Evolutionary conservation across 2,888 invertebrate genomes (phyloP), one percentile per base, ranked within the genome.

Genomic region (Girardia tigrina): DNA sequence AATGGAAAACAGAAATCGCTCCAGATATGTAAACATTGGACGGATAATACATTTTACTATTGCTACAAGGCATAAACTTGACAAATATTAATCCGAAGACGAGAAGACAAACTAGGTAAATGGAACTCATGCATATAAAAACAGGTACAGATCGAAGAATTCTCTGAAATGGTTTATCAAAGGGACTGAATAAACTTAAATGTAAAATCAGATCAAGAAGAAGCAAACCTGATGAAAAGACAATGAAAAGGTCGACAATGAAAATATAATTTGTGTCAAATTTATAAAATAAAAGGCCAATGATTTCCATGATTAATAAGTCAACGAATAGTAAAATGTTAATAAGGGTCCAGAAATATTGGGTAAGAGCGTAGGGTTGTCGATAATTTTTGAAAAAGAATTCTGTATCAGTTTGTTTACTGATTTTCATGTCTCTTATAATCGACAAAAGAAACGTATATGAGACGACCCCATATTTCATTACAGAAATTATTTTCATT

Each of bases 261-360:
- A 56, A 56, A 56, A 56, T 56, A 56, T 56, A 56, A 8, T n/a
- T 56, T 56, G 56, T 56, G n/a, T 56, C n/a, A 4, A 56, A 56
- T 56, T 56, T 56, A 12, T n/a, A 56, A 56, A 56, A 56, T 6
- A 4, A 56, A 16, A 23, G n/a, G 2, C 56, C 56, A n/a, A 56
- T 56, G 8, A n/a, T 56, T 56, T 56, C 56, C 56, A 56, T 56
- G 4, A 23, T n/a, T 56, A 56, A n/a, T n/a, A 56, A n/a, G 23
- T 56, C 56, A 12, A 56, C 23, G n/a, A 56, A 56, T 56, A 56
- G n/a, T 4, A 56, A 2, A 2, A 56, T 23, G 23, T 56, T 56
- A 23, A 56, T 23, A 8, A 56, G n/a, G n/a, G 56, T 56, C 56
- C 56, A 56, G n/a, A 56, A 56, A 23, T 56, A 56, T 56, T 56